Evolutionary conservation across 2,797 vertebrate species (phyloP).

Genomic region (Peromyscus aztecus): DNA sequence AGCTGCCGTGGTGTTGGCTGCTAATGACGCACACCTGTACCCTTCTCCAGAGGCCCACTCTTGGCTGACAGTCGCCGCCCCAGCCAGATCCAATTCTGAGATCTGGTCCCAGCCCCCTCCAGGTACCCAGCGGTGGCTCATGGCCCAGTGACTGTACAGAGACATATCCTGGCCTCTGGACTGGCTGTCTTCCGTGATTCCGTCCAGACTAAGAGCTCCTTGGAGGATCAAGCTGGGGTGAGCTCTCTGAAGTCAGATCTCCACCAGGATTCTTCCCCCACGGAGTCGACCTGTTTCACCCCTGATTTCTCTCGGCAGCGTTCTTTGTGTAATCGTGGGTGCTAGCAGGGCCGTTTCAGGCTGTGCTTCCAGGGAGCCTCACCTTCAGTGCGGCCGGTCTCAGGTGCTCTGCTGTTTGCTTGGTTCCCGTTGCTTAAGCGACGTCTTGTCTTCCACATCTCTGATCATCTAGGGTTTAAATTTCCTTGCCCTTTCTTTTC

Average conservation of each 20-base stretch:
- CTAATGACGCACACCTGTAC: slow-evolving; percentile 77
- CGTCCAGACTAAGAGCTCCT: background rate
- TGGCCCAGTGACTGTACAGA: slow-evolving; percentile 7
- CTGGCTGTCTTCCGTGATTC: background rate
- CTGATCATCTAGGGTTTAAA: background rate
- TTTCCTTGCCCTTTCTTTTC: background rate
- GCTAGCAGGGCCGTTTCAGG: background rate
- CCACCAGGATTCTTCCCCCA: background rate
- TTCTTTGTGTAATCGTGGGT: background rate
- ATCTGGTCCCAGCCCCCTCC: slow-evolving; percentile 12
- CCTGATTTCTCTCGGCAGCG: background rate
- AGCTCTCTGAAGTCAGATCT: slow-evolving; percentile 31
- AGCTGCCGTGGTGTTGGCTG: slow-evolving; percentile 74
- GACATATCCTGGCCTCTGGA: slow-evolving; percentile 17
- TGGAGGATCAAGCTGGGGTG: background rate
- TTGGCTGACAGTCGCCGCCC: slow-evolving; percentile 68
- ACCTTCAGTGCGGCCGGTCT: background rate
- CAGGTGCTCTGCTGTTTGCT: background rate
- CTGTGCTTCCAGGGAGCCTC: background rate
- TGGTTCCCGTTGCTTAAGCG: background rate
- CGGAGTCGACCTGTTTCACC: background rate
- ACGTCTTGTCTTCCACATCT: background rate
- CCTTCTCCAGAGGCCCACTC: slow-evolving; percentile 66
- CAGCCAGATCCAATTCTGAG: slow-evolving; percentile 58
- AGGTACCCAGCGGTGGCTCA: slow-evolving; percentile 32